Percentiles rank a stretch among this genome's conserved stretches.
phyloP scores from a whole-genome alignment of 1,140 invertebrate species.

The Vanessa atalanta region DNA sequence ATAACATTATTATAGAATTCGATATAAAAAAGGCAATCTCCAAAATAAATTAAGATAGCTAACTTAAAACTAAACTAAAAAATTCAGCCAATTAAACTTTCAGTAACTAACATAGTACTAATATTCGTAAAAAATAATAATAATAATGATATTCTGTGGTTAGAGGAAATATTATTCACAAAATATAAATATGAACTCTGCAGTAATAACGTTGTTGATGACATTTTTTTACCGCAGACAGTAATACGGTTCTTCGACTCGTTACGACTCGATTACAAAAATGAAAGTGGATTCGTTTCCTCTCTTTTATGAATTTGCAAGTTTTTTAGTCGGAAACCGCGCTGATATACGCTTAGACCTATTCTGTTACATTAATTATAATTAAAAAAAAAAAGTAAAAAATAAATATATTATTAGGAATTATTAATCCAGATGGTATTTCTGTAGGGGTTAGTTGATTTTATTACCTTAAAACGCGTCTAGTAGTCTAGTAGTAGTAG shows the following conservation, averaged over 20 bases:
- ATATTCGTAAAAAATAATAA: too few relatives aligned
- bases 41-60: too few relatives aligned
- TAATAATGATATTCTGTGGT: too few relatives aligned
- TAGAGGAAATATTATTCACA: not conserved
- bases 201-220: not conserved
- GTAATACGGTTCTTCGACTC: slow-evolving; percentile 4
- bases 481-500: too few relatives aligned
- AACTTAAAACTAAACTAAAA: too few relatives aligned
- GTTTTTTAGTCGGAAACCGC: slow-evolving; percentile 32
- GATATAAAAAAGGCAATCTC: too few relatives aligned
- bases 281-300: slow-evolving; percentile 36
- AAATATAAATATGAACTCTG: not conserved
- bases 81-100: too few relatives aligned
- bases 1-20: too few relatives aligned
- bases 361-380: not conserved
- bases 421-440: too few relatives aligned
- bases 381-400: not conserved
- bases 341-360: not conserved
- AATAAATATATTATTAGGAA: not conserved
- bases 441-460: too few relatives aligned
- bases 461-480: too few relatives aligned
- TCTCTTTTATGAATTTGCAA: slow-evolving; percentile 15
- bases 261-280: slow-evolving; percentile 17
- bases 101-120: too few relatives aligned
- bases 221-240: slow-evolving; percentile 9